Evolutionary conservation across 2,113 vertebrate genomes (phyloP).

Genomic region (Thomomys bottae): DNA sequence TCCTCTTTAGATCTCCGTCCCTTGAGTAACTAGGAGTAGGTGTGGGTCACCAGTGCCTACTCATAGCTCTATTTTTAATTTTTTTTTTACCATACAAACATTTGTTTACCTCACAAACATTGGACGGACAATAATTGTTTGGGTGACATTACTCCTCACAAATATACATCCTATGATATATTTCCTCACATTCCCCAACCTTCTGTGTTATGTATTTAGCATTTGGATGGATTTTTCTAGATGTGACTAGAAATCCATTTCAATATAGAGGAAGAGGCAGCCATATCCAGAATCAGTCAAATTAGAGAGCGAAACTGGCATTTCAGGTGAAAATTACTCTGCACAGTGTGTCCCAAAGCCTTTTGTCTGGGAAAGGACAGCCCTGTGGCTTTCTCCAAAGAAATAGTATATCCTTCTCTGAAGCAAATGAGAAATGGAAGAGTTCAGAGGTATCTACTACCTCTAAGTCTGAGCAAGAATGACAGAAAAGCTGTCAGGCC

Average conservation of each 20-base stretch:
- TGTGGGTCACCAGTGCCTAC: no score
- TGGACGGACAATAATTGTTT: neutral
- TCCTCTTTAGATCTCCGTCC: no score
- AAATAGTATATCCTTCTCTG: neutral
- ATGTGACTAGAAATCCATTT: neutral
- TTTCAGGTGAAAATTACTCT: slow-evolving; percentile 10
- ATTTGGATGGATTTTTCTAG: slow-evolving; percentile 1
- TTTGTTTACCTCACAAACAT: neutral
- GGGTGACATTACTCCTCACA: neutral
- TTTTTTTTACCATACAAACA: neutral
- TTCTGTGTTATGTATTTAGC: neutral
- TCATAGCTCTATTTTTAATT: neutral
- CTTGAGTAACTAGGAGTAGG: no score
- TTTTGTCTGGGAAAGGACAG: neutral
- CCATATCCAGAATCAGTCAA: neutral
- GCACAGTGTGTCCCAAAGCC: neutral
- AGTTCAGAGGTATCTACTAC: neutral
- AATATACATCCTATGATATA: neutral
- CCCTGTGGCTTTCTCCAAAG: neutral
- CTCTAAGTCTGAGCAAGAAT: neutral
- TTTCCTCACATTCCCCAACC: neutral
- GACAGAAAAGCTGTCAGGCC: neutral
- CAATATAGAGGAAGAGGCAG: neutral
- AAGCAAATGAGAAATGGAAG: neutral
- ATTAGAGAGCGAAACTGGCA: neutral